Conservation (phyloP, 2,797 vertebrate species). For the Sebastes vulpes region DNA sequence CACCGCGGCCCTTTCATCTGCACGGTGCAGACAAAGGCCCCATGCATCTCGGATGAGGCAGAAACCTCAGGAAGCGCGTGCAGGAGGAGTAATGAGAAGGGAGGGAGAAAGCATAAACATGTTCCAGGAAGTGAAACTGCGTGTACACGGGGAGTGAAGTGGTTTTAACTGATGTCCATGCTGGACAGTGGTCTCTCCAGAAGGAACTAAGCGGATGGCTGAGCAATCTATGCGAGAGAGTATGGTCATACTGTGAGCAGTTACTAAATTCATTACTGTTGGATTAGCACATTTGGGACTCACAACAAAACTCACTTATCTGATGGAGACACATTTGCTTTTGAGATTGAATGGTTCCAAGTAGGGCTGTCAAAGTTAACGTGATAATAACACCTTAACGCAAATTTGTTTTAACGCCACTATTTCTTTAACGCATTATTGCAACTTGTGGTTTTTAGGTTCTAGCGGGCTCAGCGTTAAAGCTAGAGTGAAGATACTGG, state of each 20-base stretch:
- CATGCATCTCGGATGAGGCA: conserved; percentile 67
- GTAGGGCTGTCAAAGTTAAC: too few relatives aligned
- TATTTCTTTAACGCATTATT: too few relatives aligned
- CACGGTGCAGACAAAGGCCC: conserved; percentile 64
- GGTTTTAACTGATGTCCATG: conserved; percentile 2
- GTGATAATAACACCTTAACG: too few relatives aligned
- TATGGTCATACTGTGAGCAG: neutral
- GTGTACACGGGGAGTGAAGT: neutral
- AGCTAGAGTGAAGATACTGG: too few relatives aligned
- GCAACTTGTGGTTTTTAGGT: too few relatives aligned
- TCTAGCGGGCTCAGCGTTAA: too few relatives aligned
- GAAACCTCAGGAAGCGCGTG: conserved; percentile 62
- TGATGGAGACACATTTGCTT: neutral
- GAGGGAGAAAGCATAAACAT: conserved; percentile 65
- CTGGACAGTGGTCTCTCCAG: conserved; percentile 13
- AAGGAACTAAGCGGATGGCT: neutral
- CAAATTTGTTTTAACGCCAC: too few relatives aligned
- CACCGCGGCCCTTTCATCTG: conserved; percentile 72
- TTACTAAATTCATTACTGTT: neutral
- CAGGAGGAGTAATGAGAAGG: conserved; percentile 62
- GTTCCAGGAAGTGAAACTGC: conserved; percentile 58
- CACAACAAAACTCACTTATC: neutral
- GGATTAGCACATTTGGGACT: neutral
- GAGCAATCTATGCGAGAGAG: neutral
- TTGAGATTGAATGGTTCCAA: neutral